phyloP scores from a whole-genome alignment of 2,797 vertebrate species.

The Falco cherrug region DNA sequence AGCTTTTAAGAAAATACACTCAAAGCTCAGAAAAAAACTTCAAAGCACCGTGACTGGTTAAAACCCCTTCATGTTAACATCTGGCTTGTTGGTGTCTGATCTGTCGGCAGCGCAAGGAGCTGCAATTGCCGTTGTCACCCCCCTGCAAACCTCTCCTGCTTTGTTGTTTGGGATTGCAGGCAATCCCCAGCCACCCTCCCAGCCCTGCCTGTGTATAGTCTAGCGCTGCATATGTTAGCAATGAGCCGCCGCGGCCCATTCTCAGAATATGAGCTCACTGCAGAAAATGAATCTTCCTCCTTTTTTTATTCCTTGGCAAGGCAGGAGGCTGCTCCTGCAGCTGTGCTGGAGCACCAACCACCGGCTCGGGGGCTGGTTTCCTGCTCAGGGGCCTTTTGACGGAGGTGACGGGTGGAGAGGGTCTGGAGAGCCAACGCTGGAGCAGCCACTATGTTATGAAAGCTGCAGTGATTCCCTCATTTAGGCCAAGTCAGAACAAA shows the following conservation, averaged over 20 bases:
- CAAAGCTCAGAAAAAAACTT: not conserved
- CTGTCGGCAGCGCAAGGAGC: not conserved
- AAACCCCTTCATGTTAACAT: not conserved
- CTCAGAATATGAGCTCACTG: not conserved
- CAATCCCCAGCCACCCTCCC: not conserved
- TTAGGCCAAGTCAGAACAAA: not conserved
- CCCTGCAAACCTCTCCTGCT: not conserved
- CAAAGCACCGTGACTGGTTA: not conserved
- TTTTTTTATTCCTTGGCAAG: not conserved
- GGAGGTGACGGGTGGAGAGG: not conserved
- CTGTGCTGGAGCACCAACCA: not conserved
- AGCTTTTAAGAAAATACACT: not conserved
- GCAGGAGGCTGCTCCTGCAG: not conserved
- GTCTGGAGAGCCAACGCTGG: not conserved
- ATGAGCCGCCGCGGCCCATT: not conserved
- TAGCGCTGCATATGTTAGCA: not conserved
- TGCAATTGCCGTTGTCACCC: not conserved
- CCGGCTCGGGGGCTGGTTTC: fast-evolving
- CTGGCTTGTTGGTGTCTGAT: not conserved
- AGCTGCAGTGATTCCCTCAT: not conserved
- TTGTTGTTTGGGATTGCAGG: not conserved
- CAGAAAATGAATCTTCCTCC: not conserved
- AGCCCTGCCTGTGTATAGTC: not conserved
- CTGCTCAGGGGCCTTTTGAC: not conserved
- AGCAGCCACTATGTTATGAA: not conserved